phyloP scores from a whole-genome alignment of 2,888 invertebrate species.

The Hirudinaria manillensis region DNA sequence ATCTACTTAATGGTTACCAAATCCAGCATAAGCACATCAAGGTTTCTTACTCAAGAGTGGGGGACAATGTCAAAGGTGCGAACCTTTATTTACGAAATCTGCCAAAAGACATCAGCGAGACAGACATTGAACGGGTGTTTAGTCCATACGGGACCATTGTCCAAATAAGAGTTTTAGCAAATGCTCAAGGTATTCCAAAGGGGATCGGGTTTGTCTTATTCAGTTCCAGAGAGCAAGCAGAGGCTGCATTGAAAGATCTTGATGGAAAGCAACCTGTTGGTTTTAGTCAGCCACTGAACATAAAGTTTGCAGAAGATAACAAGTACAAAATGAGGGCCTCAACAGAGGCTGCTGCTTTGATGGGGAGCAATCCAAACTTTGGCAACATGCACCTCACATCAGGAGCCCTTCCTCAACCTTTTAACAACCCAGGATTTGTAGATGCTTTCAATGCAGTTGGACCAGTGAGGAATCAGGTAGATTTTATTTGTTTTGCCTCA shows the following conservation, averaged over 20 bases:
- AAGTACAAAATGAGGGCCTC: slow-evolving; percentile 38
- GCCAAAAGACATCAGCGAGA: slow-evolving; percentile 63
- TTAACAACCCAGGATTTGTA: slow-evolving; percentile 21
- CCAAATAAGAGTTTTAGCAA: slow-evolving; percentile 75
- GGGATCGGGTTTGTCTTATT: slow-evolving; percentile 80
- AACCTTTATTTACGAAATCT: slow-evolving; percentile 88
- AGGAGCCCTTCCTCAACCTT: slow-evolving; percentile 20
- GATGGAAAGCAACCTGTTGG: slow-evolving; percentile 37
- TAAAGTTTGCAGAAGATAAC: slow-evolving; percentile 79
- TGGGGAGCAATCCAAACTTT: slow-evolving; percentile 18
- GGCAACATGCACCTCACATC: slow-evolving; percentile 17
- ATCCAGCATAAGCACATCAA: slow-evolving; percentile 85
- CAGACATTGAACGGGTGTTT: slow-evolving; percentile 76
- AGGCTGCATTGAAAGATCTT: slow-evolving; percentile 34
- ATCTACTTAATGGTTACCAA: slow-evolving; percentile 77
- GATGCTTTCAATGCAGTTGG: slow-evolving; percentile 32
- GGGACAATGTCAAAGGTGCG: slow-evolving; percentile 85
- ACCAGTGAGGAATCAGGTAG: slow-evolving; percentile 34
- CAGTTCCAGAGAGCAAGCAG: slow-evolving; percentile 59
- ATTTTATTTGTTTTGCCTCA: slow-evolving; percentile 11
- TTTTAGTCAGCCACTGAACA: slow-evolving; percentile 67
- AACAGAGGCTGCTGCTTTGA: slow-evolving; percentile 25
- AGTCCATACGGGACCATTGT: slow-evolving; percentile 82
- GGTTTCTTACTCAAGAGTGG: slow-evolving; percentile 76
- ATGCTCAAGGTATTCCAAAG: slow-evolving; percentile 76